Evolutionary conservation across 2,888 invertebrate species (phyloP).

Genomic region (Corythucha ciliata): DNA sequence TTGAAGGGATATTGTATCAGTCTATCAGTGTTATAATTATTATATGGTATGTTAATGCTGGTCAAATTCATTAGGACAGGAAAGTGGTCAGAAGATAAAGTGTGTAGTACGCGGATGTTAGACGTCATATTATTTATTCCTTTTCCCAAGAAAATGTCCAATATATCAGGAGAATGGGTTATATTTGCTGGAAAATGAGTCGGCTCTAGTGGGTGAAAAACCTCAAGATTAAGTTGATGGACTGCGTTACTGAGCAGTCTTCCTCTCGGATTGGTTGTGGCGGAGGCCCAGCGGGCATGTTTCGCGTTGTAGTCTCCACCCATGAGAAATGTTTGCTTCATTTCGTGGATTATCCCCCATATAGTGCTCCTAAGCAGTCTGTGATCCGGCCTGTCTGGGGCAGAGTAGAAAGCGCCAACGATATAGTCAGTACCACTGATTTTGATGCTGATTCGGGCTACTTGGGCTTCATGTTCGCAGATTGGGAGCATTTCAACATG

Average conservation of each 20-base stretch:
- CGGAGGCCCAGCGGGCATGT: conserved; percentile 9
- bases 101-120: neutral
- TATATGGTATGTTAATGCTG: neutral
- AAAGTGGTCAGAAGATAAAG: neutral
- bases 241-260: neutral
- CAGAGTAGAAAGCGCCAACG: conserved; percentile 15
- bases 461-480: conserved; percentile 10
- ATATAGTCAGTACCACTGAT: neutral
- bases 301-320: conserved; percentile 1
- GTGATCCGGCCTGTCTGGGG: conserved; percentile 9
- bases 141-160: no score
- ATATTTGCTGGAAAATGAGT: no score
- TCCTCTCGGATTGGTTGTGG: conserved; percentile 13
- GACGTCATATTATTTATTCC: neutral
- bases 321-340: conserved; percentile 14
- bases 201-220: neutral
- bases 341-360: conserved; percentile 9
- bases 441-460: conserved; percentile 6
- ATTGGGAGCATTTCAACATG: conserved; percentile 14
- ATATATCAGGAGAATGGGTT: conserved; percentile 1
- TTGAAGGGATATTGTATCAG: conserved; percentile 2
- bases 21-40: neutral
- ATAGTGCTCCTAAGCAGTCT: conserved; percentile 5
- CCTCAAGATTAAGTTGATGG: neutral
- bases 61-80: neutral